phyloP scores from a whole-genome alignment of 2,797 vertebrate species.

The Aphelocoma californica region DNA sequence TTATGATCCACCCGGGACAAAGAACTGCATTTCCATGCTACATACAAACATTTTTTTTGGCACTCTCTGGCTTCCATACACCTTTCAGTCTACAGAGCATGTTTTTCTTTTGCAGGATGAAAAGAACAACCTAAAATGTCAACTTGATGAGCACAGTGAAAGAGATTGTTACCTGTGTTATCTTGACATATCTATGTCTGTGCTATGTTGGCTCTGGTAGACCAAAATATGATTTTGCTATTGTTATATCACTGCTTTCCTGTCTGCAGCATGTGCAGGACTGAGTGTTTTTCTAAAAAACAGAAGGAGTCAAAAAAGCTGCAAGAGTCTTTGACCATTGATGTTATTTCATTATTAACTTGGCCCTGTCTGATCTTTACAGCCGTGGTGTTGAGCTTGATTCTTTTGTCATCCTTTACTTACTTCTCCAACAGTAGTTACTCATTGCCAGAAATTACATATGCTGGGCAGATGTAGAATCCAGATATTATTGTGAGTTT shows the following conservation, averaged over 20 bases:
- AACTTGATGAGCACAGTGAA: neutral
- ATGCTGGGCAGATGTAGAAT: conserved; percentile 51
- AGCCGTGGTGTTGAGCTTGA: neutral
- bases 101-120: neutral
- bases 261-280: neutral
- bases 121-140: neutral
- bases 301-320: neutral
- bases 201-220: neutral
- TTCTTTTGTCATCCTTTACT: conserved; percentile 46
- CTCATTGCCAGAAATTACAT: conserved; percentile 58
- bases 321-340: neutral
- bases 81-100: neutral
- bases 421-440: conserved; percentile 26
- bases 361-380: conserved; percentile 24
- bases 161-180: neutral
- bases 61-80: neutral
- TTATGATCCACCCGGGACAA: neutral
- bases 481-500: conserved; percentile 35
- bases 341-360: conserved; percentile 30
- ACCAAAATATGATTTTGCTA: neutral
- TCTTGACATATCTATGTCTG: neutral
- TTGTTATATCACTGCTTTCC: neutral
- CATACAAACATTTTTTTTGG: neutral
- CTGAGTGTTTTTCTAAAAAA: neutral
- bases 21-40: neutral